phyloP scores from a whole-genome alignment of 2,113 vertebrate genomes.

The Hucho hucho region DNA sequence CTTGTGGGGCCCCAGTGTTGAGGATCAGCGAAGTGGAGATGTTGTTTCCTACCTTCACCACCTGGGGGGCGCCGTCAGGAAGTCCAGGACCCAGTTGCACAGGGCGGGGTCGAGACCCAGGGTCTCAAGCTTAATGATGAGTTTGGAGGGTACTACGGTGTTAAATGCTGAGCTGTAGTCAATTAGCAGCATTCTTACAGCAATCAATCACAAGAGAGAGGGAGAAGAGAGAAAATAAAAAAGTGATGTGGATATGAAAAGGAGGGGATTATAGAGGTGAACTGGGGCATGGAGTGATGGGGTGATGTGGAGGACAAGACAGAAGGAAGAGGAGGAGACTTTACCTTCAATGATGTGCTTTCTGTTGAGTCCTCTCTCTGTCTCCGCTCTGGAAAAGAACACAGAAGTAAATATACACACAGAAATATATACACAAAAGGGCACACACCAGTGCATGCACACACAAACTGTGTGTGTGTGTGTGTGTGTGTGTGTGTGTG shows the following conservation, averaged over 20 bases:
- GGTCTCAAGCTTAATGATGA: too few relatives aligned
- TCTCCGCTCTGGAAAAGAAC: conserved; percentile 84
- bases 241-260: conserved; percentile 32
- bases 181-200: too few relatives aligned
- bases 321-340: conserved; percentile 21
- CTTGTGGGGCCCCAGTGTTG: too few relatives aligned
- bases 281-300: neutral
- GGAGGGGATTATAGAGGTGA: conserved; percentile 31
- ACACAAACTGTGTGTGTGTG: too few relatives aligned
- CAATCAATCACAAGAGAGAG: conserved; percentile 2
- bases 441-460: conserved; percentile 1
- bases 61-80: too few relatives aligned
- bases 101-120: too few relatives aligned
- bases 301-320: conserved; percentile 53
- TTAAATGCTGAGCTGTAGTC: too few relatives aligned
- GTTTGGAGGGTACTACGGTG: too few relatives aligned
- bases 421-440: neutral
- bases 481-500: too few relatives aligned
- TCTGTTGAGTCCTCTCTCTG: conserved; percentile 91
- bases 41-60: too few relatives aligned
- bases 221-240: neutral
- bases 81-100: too few relatives aligned
- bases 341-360: conserved; percentile 99
- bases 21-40: too few relatives aligned
- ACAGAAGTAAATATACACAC: conserved; percentile 9